Percentiles rank a stretch among this genome's conserved stretches.
These are phyloP conservation scores for Kobus ellipsiprymnus DNA, from an alignment of 2,113 vertebrate genomes.

Conservation along the genomic window DNA sequence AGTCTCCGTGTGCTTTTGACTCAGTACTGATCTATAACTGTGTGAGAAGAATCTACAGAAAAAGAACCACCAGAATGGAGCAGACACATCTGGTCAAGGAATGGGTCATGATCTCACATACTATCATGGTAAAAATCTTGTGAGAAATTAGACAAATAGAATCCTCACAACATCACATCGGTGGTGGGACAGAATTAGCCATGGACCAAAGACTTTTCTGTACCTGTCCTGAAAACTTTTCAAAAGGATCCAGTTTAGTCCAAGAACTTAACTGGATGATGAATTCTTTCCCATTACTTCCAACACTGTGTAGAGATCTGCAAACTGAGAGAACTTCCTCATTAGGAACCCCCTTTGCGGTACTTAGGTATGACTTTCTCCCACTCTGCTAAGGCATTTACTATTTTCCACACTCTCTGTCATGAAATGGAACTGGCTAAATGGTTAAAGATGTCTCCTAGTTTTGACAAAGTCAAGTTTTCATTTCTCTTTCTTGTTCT, in stretches of 20 bases:
- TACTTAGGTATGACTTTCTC: neutral
- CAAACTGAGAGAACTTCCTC: neutral
- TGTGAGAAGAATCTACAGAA: neutral
- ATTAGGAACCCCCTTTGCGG: neutral
- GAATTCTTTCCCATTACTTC: neutral
- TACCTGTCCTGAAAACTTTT: neutral
- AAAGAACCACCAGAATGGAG: neutral
- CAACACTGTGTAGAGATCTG: neutral
- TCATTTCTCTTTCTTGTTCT: neutral
- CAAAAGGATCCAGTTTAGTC: neutral
- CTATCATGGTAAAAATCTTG: neutral
- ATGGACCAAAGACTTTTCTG: neutral
- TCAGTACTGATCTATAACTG: neutral
- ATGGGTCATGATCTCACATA: neutral
- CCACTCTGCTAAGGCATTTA: neutral
- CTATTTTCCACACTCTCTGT: neutral
- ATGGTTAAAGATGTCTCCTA: neutral
- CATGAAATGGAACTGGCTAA: neutral
- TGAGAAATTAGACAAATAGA: neutral
- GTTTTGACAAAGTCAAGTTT: neutral
- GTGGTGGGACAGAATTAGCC: neutral
- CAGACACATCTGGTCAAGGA: neutral
- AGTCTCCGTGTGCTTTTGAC: neutral
- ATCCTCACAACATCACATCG: neutral
- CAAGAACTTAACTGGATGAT: neutral